These are phyloP conservation scores for Anthonomus grandis DNA, from an alignment of 1,140 invertebrate species.

Conservation along the genomic window DNA sequence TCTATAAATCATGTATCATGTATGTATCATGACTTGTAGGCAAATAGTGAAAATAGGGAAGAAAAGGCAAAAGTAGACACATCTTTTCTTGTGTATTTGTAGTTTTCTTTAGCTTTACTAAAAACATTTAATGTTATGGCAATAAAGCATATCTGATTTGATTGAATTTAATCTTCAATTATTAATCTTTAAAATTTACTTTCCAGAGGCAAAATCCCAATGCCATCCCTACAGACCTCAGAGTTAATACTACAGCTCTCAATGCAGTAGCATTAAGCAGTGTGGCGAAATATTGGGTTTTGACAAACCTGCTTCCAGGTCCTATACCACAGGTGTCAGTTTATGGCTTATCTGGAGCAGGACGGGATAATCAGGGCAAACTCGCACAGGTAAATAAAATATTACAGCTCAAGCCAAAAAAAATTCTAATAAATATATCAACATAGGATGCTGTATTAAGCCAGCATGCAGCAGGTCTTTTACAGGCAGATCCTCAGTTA, in stretches of 20 bases:
- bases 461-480: conserved; percentile 41
- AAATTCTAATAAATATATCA: too few species aligned
- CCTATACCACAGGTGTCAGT: conserved; percentile 62
- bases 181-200: conserved; percentile 21
- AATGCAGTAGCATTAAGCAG: conserved; percentile 58
- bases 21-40: too few species aligned
- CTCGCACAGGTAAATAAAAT: conserved; percentile 53
- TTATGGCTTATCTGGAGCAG: conserved; percentile 55
- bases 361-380: conserved; percentile 57
- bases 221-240: conserved; percentile 56
- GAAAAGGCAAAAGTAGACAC: too few species aligned
- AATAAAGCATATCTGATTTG: too few species aligned
- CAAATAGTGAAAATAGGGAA: too few species aligned
- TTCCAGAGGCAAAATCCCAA: conserved; percentile 41
- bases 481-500: conserved; percentile 43
- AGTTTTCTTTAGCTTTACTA: too few species aligned
- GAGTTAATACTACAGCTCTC: conserved; percentile 58
- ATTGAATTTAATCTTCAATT: not conserved
- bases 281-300: conserved; percentile 65
- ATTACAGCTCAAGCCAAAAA: too few species aligned
- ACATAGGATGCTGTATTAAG: conserved; percentile 42
- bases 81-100: conserved; percentile 6
- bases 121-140: too few species aligned
- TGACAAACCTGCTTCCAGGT: conserved; percentile 62
- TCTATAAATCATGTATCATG: too few species aligned